Base-by-base conservation (phyloP, 2,888 invertebrate species). In the Orthosia incerta region DNA sequence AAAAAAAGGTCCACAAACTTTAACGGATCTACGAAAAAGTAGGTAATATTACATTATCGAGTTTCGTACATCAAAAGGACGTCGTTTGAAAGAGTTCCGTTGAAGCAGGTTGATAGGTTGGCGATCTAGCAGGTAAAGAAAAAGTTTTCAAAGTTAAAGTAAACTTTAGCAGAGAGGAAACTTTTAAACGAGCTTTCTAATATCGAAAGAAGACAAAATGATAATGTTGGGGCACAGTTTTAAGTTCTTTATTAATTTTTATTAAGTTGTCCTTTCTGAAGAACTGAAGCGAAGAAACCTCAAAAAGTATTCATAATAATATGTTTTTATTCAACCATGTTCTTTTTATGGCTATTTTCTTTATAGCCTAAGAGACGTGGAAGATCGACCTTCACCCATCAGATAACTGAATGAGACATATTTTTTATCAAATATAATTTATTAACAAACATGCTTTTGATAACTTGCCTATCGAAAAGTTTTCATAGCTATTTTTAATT, bases 71-170 rank as follows among this genome's bases (percentile, higher is more conserved):
- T 87, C 83, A 86, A 86, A 85, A 79, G 76, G 70, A 80, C 71
- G 69, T 77, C 85, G 78, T 73, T 76, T 80, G 81, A 87, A 84
- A 81, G 82, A 86, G 82, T 87, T 84, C 71, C 26, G 26, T 62
- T 64, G 78, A 79, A 56, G 80, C 72, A 78, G 81, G 77, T 84
- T 90, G 86, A 88, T 90, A 87, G 89, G 89, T 87, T 83, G 74
- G 76, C 80, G 79, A 86, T 85, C 82, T 74, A 60, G 70, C 63
- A 81, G 80, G 82, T 83, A 83, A 73, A 71, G 82, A 85, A 87
- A 87, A 88, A 77, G 71, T 81, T 83, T 77, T 74, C 76, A 63
- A 84, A 72, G 45, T 72, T 68, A 59, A 71, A 80, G 64, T 53
- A 80, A 67, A 76, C 69, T 70, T 73, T 45, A 55, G 51, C 48